Base-by-base conservation (phyloP, 2,113 vertebrate species). In the Micromys minutus region DNA sequence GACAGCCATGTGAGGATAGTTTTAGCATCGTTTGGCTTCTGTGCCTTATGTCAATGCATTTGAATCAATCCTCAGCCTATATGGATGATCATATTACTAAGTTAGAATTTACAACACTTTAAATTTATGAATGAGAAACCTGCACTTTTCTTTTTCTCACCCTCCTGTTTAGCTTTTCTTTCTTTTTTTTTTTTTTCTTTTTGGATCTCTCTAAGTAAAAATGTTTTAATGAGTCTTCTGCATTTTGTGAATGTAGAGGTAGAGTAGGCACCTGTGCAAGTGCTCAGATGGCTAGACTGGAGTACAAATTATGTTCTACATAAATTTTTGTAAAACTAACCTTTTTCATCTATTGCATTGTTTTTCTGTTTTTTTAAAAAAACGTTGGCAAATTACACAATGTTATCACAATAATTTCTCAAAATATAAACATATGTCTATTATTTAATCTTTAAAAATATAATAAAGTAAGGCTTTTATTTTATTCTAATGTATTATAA, bases 101-200 rank as follows among this genome's bases (percentile, higher is more conserved):
- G 36, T 39, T 77, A 34, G 6, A 93, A 84, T 87, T 93, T 7
- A 93, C 17, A 94, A 74, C 91, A 42, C 9, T 80, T 83, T 55
- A 81, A 83, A 6, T 91, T 96, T 93, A 57, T 89, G 24, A 96
- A 80, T 89, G 87, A 95, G 90, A 95, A 95, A 47, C 1, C 42
- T 83, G 17, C 45, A 63, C 16, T 89, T 94, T 39, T 12, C 22
- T 81, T 88, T 91, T 95, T 90, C 74, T 91, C 81, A 87, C 69
- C 47, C 94, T 89, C 31, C 5, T 50, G n/a, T 74, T 95, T 84
- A 89, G 74, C 61, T 91, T 89, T 95, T 10, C 12, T 93, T 24
- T 89, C 45, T 9, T 63, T 36, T 67, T 91, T 89, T 95, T 10
- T 10, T 93, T 24, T 89, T 45, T 9, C 63, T 36, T 67, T 2